phyloP scores from a whole-genome alignment of 2,888 invertebrate genomes.

The Luperina testacea region DNA sequence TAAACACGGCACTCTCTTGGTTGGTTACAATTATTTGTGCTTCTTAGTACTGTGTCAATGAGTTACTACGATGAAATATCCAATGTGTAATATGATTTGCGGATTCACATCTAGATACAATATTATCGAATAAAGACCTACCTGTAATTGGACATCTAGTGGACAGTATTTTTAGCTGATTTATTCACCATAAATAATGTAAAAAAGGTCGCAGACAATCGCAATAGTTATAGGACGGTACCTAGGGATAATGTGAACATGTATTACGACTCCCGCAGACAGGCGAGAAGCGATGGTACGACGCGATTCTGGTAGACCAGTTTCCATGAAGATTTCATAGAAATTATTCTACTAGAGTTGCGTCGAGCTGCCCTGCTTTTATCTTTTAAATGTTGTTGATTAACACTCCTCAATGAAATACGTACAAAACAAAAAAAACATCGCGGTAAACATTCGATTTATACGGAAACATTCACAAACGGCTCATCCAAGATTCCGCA shows the following conservation, averaged over 20 bases:
- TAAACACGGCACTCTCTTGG: no score
- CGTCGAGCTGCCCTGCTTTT: not conserved
- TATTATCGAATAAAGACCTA: not conserved
- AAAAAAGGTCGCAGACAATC: not conserved
- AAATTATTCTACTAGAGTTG: no score
- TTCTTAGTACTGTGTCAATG: not conserved
- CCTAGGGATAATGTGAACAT: no score
- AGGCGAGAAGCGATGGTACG: no score
- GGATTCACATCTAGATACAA: not conserved
- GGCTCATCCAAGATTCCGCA: slow-evolving; percentile 41
- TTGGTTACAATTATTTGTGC: no score
- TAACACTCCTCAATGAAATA: not conserved
- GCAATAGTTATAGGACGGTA: no score
- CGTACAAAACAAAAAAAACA: slow-evolving; percentile 1
- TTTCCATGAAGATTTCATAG: no score
- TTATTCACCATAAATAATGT: not conserved
- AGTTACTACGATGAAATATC: not conserved
- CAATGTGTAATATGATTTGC: not conserved
- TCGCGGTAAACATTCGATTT: slow-evolving; percentile 21
- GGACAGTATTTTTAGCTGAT: not conserved
- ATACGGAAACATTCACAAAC: slow-evolving; percentile 30
- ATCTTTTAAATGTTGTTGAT: not conserved
- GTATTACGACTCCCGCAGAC: no score
- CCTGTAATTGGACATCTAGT: not conserved
- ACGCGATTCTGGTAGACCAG: no score